Evolutionary conservation across 1,140 invertebrate species (phyloP), one percentile per base, ranked within the genome.

Genomic region (Helicoverpa armigera): DNA sequence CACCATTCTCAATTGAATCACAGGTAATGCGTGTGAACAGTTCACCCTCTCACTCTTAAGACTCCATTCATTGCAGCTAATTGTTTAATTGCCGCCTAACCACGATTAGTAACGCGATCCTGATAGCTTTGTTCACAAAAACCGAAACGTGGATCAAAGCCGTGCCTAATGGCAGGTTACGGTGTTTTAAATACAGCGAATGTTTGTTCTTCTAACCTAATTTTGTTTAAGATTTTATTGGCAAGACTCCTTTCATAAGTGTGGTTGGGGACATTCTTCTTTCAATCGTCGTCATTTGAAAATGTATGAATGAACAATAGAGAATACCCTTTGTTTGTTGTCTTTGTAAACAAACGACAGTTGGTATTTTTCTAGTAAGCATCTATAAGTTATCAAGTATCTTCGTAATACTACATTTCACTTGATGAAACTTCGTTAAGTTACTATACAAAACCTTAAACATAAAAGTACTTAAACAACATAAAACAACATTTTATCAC

Each of bases 51-150:
- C 23, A 23, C 23, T 18, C 14, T 31, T 70, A 58, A 50, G 35
- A 23, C 70, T 50, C n/a, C 48, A 65, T 76, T 81, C 61, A 81
- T 76, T 81, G 70, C 13, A 31, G 50, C 72, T 81, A 81, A 81
- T 81, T 81, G 73, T 77, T 61, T 81, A 81, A 81, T 81, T 75
- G 63, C 54, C 80, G 80, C 31, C 54, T 81, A 81, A 81, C 75
- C 74, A 70, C 74, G 73, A 81, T 81, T 81, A 60, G 80, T 77
- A 76, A 76, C 54, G 65, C 61, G 35, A 23, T 16, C 60, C 61
- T 81, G 73, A 76, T 81, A 60, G 73, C 75, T 65, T 77, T 65
- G 75, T 67, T 65, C 61, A 77, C 61, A 77, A 77, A 75, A 77
- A 77, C 18, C 43, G 43, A 67, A 53, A 48, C 61, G 61, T 67